phyloP scores from a whole-genome alignment of 1,140 invertebrate genomes.

The Halesus radiatus region DNA sequence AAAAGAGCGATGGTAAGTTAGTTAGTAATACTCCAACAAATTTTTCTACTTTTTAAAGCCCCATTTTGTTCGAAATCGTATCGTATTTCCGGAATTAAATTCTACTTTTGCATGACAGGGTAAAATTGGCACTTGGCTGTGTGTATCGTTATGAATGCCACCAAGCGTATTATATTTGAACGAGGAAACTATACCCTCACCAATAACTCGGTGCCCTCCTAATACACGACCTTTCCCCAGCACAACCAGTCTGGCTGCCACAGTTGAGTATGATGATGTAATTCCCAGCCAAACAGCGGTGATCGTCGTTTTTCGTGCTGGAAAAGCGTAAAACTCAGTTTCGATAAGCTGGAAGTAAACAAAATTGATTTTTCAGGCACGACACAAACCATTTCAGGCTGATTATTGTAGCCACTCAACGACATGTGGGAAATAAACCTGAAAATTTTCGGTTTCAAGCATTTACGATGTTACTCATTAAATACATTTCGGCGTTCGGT shows the following conservation, averaged over 20 bases:
- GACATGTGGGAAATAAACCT: background rate
- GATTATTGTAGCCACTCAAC: conserved; percentile 10
- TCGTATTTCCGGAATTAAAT: background rate
- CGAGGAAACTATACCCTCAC: background rate
- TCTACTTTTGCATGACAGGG: background rate
- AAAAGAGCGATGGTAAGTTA: no score
- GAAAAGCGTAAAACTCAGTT: conserved; percentile 18
- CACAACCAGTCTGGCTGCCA: no score
- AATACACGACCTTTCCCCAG: background rate
- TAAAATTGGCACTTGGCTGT: no score
- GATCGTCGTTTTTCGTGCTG: conserved; percentile 14
- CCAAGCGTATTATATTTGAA: background rate
- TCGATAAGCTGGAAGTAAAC: conserved; percentile 18
- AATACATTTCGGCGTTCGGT: background rate
- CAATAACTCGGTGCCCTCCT: background rate
- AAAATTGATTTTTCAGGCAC: conserved; percentile 22
- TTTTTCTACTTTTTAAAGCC: no score
- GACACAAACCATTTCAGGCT: background rate
- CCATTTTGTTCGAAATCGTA: no score
- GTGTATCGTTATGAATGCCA: background rate
- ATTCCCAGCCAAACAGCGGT: conserved; percentile 1
- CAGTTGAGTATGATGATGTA: conserved; percentile 5
- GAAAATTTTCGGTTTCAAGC: background rate
- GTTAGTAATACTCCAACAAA: no score
- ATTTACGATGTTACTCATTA: conserved; percentile 7